Evolutionary conservation across 1,140 invertebrate species (phyloP).

Genomic region (Plodia interpunctella): DNA sequence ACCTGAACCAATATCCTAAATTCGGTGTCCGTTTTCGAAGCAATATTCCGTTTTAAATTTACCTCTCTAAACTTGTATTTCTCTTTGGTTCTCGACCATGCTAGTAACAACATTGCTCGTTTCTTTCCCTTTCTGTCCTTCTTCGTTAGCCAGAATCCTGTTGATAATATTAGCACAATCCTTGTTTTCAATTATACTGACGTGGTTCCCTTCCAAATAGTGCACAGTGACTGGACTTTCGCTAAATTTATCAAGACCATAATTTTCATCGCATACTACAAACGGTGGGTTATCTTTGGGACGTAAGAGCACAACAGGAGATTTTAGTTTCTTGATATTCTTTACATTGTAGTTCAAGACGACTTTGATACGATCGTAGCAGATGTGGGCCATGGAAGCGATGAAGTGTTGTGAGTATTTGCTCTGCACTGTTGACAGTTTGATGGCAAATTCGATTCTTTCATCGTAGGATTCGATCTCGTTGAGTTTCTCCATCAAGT

Average conservation of each 20-base stretch:
- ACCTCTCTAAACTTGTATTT: conserved; percentile 33
- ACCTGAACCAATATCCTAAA: conserved; percentile 12
- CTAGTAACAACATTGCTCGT: conserved; percentile 43
- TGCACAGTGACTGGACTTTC: conserved; percentile 73
- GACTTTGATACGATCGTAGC: conserved; percentile 79
- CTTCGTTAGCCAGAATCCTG: conserved; percentile 37
- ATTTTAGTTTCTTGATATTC: conserved; percentile 70
- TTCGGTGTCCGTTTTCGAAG: conserved; percentile 4
- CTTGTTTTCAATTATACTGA: conserved; percentile 81
- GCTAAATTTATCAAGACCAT: conserved; percentile 79
- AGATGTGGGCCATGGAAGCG: conserved; percentile 56
- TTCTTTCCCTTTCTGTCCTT: conserved; percentile 28
- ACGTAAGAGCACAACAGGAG: conserved; percentile 80
- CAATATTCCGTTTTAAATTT: conserved; percentile 10
- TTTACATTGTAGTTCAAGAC: conserved; percentile 72
- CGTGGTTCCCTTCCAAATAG: conserved; percentile 84
- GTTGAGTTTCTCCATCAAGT: conserved; percentile 73
- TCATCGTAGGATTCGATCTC: conserved; percentile 77
- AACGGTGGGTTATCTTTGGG: conserved; percentile 76
- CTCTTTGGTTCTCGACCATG: conserved; percentile 53
- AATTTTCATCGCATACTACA: conserved; percentile 78
- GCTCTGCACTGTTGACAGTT: conserved; percentile 46
- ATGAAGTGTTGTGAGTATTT: conserved; percentile 75
- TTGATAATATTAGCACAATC: conserved; percentile 81
- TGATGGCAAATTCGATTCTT: conserved; percentile 57